Evolutionary conservation across 1,140 invertebrate species (phyloP).

Genomic region (Stegodyphus mimosarum): DNA sequence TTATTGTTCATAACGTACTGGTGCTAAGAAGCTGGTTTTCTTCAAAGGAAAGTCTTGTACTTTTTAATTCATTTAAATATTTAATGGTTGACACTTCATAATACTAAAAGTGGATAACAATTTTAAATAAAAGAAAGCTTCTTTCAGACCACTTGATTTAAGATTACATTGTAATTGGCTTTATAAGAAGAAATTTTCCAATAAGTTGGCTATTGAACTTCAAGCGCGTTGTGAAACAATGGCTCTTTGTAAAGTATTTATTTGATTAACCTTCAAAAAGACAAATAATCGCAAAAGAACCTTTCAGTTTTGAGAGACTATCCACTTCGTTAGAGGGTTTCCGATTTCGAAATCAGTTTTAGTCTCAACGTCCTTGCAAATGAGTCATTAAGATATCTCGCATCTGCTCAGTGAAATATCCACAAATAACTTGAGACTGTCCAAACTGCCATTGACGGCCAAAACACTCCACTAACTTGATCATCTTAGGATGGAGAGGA

Average conservation of each 20-base stretch:
- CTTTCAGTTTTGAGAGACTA: neutral
- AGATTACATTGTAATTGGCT: slow-evolving; percentile 19
- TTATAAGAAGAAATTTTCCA: slow-evolving; percentile 8
- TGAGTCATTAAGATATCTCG: slow-evolving; percentile 38
- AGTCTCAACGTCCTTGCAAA: slow-evolving; percentile 5
- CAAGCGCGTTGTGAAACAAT: neutral
- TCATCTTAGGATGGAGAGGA: neutral
- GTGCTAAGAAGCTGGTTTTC: no score
- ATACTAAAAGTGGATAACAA: no score
- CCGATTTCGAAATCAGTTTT: neutral
- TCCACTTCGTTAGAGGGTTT: slow-evolving; percentile 5
- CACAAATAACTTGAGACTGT: slow-evolving; percentile 51
- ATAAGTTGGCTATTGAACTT: no score
- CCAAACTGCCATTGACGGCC: slow-evolving; percentile 33
- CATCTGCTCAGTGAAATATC: slow-evolving; percentile 23
- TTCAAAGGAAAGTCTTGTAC: no score
- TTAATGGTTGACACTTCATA: no score
- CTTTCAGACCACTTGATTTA: neutral
- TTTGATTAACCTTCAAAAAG: slow-evolving; percentile 27
- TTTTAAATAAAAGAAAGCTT: no score
- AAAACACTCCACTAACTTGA: slow-evolving; percentile 15
- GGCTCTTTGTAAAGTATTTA: slow-evolving; percentile 5
- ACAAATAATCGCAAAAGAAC: neutral
- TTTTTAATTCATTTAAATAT: no score
- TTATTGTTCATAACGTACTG: no score